Evolutionary conservation across 2,888 invertebrate genomes (phyloP), one percentile per base, ranked within the genome.

Genomic region (Portevinia maculata): DNA sequence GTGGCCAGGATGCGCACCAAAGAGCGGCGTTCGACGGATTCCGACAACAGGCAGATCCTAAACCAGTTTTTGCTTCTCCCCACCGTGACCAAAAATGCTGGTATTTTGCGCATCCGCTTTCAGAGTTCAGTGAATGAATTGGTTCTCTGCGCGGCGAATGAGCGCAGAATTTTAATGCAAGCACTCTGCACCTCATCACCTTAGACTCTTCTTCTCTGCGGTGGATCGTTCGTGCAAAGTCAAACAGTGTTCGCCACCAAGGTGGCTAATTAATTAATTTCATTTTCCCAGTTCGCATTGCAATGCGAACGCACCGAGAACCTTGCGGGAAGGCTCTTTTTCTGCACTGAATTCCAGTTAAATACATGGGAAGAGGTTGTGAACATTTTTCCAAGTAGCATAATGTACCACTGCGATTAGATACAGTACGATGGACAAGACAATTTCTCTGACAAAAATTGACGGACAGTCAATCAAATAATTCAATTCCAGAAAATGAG

Each of bases 181-280:
- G 39, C 48, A 44, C 21, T 55, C 62, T 60, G 67, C 59, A 59
- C 59, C 46, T 67, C 75, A 37, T 59, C 69, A 53, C 67, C 67
- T 57, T n/a, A 30, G 32, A 53, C 30, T 65, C 11, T 30, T 21
- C 30, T 28, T 37, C 48, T 71, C 57, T 24, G 55, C 48, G 60
- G 71, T 62, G 50, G 67, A 60, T 62, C 60, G 41, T 55, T 71
- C 59, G 83, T 73, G 78, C 78, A 83, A 83, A 62, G n/a, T 62
- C 39, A 78, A 5, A 74, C 69, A 62, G 79, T 59, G 64, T 74
- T 79, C 46, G 79, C 84, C 84, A 84, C 84, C 84, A 84, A 79
- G 79, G 84, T 84, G 79, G 75, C 75, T 84, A 81, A 81, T 84
- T 84, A 84, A 76, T 84, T 81, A 84, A 83, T 83, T 78, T 83